These are phyloP conservation scores for Ennomos fuscantarius DNA, from an alignment of 2,888 invertebrate genomes.

Conservation along the genomic window DNA sequence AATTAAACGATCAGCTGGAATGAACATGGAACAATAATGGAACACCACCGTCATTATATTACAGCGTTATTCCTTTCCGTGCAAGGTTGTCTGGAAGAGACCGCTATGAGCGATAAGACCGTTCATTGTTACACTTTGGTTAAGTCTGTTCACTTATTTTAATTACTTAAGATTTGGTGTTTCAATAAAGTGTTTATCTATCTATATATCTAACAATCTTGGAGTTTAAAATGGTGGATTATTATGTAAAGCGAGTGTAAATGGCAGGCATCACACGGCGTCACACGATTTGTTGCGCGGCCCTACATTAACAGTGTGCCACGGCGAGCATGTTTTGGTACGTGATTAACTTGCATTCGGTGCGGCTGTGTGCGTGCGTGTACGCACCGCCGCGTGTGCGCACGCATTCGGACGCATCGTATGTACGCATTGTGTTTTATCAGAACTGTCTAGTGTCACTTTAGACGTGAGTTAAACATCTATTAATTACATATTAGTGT, in stretches of 20 bases:
- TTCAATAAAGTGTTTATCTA: too few species aligned
- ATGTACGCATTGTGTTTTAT: constrained; percentile 52
- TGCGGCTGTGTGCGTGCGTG: constrained; percentile 31
- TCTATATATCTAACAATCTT: too few species aligned
- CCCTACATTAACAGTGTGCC: constrained; percentile 70
- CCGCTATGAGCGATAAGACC: too few species aligned
- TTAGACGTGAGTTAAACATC: neutral
- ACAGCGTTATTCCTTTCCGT: too few species aligned
- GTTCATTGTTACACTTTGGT: too few species aligned
- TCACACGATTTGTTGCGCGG: constrained; percentile 50
- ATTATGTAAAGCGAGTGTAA: neutral
- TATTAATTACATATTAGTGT: neutral
- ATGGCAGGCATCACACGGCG: constrained; percentile 43
- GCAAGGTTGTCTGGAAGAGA: too few species aligned
- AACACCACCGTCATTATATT: too few species aligned
- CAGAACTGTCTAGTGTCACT: constrained; percentile 18
- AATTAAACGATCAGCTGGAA: too few species aligned
- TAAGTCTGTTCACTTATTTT: too few species aligned
- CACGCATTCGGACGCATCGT: constrained; percentile 25
- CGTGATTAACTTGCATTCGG: constrained; percentile 69
- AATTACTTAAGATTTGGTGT: too few species aligned
- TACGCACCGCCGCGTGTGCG: neutral
- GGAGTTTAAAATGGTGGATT: neutral
- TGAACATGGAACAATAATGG: too few species aligned
- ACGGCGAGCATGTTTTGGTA: constrained; percentile 76